phyloP scores from a whole-genome alignment of 2,797 vertebrate genomes.

The Distichodus sexfasciatus region DNA sequence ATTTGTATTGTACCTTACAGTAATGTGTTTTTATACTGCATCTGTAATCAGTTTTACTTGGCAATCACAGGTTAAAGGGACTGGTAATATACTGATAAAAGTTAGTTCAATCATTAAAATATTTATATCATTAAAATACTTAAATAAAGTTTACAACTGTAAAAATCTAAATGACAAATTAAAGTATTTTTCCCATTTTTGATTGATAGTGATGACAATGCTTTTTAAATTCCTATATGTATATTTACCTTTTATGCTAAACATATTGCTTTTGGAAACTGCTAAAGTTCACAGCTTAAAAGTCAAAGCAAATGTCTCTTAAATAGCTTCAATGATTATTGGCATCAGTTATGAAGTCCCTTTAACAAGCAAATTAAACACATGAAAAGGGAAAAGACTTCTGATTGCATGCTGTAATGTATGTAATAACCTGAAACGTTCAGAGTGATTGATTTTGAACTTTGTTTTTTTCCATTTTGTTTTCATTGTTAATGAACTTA shows the following conservation, averaged over 20 bases:
- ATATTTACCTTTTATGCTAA: constrained; percentile 48
- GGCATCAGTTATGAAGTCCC: constrained; percentile 88
- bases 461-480: constrained; percentile 61
- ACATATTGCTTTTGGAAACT: constrained; percentile 71
- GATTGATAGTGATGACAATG: constrained; percentile 78
- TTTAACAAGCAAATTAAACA: constrained; percentile 89
- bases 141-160: constrained; percentile 83
- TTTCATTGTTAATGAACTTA: constrained; percentile 76
- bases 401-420: constrained; percentile 86
- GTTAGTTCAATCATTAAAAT: constrained; percentile 91
- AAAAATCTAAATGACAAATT: constrained; percentile 93
- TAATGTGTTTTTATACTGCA: constrained; percentile 84
- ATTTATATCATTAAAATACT: constrained; percentile 86
- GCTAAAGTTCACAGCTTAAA: constrained; percentile 80
- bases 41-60: constrained; percentile 98
- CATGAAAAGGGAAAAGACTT: constrained; percentile 72
- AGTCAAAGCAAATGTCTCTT: constrained; percentile 76
- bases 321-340: constrained; percentile 89
- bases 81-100: constrained; percentile 99
- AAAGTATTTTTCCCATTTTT: constrained; percentile 80
- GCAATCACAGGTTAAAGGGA: constrained; percentile 99
- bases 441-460: constrained; percentile 63
- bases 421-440: constrained; percentile 65
- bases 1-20: constrained; percentile 87
- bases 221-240: constrained; percentile 48